Base-by-base conservation (phyloP, 2,888 invertebrate genomes). In the Pammene fasciana region DNA sequence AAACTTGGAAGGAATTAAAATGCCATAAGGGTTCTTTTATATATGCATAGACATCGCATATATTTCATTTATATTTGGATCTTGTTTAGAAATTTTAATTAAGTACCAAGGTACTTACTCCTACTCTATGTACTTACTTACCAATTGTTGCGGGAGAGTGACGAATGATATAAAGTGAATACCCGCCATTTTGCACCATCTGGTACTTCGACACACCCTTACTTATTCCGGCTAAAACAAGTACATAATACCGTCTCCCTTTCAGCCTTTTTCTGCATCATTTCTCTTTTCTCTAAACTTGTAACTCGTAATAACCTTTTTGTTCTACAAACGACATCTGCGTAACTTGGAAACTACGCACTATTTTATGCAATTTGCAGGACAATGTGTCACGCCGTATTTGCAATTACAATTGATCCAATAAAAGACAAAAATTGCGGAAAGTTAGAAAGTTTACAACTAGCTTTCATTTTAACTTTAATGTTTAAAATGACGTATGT, bases 391-490 rank as follows among this genome's bases (percentile, higher is more conserved):
- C 46, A 61, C 54, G 54, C 16, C 11, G 14, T 60, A 61, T 61
- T 61, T 14, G 14, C 11, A 14, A 18, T 38, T n/a, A 65, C 65
- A 65, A 68, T 65, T 54, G 68, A 68, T 68, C 65, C 38, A 68
- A 68, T 68, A 65, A 65, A 59, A 13, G 16, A 26, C 48, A 52
- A 59, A 57, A 50, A 48, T 52, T 26, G 11, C 18, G 34, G 41
- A 55, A 36, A 56, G 45, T 54, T 50, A 57, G 68, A 68, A 68
- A 64, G 68, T 65, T 65, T 38, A 57, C 11, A 43, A 50, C 62
- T 34, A 41, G 52, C 13, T 52, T n/a, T 26, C 13, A 57, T 57
- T 57, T 0, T 54, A 13, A 10, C 0, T 18, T 26, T 4, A n/a
- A 59, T n/a, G n/a, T 59, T 4, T n/a, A 41, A 62, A 52, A 52